Base-by-base conservation (phyloP, 2,888 invertebrate genomes). In the Catocala fraxini region DNA sequence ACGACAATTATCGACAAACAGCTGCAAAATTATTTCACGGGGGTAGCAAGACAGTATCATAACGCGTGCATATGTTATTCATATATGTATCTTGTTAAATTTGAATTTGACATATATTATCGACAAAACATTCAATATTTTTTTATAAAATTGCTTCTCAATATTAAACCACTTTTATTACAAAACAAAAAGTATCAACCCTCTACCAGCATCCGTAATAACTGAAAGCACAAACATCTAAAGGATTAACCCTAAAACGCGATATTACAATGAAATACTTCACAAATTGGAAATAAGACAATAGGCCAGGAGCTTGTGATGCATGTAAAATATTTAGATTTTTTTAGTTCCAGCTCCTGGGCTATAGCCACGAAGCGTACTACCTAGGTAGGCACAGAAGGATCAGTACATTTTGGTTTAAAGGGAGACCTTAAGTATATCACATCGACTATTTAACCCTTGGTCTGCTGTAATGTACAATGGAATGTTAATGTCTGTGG, bases 361-460 rank as follows among this genome's bases (percentile, higher is more conserved):
- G 49, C 73, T 80, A 83, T 75, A 71, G 71, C 65, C 75, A 63
- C 64, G 75, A 78, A 79, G 77, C 77, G 71, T 75, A 79, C 71
- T 75, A 72, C 77, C 75, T 89, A 93, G 82, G 67, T 89, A 94
- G 94, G 94, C 94, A 94, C 94, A 92, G 92, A 91, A 89, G 92
- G 93, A 90, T 94, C 93, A 94, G 93, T 94, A 93, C 93, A 87
- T 92, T 93, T 91, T 93, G 93, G 91, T 93, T 91, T 89, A 82
- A 87, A 77, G 90, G 92, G 91, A 90, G 88, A 89, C 86, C 87
- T 90, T 91, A 89, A 89, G 82, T 76, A 86, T 93, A 93, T 93
- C 93, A 93, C 92, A 92, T 88, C 87, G 83, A 92, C 89, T 90
- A 88, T 81, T 75, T 76, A 75, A 82, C 87, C 90, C 89, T 88